Percentiles rank a stretch among this genome's conserved stretches.
These are phyloP conservation scores for Erebia aethiops DNA, from an alignment of 2,888 invertebrate genomes.

Conservation along the genomic window DNA sequence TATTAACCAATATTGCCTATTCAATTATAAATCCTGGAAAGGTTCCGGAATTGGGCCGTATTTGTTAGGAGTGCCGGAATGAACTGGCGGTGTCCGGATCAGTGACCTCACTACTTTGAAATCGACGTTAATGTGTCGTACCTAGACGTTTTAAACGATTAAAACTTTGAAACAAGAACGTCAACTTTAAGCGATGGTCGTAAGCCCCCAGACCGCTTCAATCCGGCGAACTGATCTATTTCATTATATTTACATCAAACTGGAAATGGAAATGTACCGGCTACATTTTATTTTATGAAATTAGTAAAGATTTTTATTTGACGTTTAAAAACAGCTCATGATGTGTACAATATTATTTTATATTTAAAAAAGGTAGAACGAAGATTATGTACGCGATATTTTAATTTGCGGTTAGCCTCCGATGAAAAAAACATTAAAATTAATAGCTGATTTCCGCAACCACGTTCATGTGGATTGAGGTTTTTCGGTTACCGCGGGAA, in stretches of 20 bases:
- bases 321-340: not conserved
- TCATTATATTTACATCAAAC: slow-evolving; percentile 12
- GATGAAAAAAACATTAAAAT: too few species aligned
- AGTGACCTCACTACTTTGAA: not conserved
- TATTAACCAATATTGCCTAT: slow-evolving; percentile 45
- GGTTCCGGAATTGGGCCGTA: slow-evolving; percentile 31
- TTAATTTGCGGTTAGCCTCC: not conserved
- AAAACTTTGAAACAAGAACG: too few species aligned
- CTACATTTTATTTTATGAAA: not conserved
- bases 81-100: slow-evolving; percentile 31
- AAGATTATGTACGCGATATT: not conserved
- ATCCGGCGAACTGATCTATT: slow-evolving; percentile 21
- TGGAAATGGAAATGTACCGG: slow-evolving; percentile 1
- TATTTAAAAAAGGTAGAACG: not conserved
- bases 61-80: slow-evolving; percentile 33
- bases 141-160: too few species aligned
- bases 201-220: slow-evolving; percentile 8
- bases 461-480: too few species aligned
- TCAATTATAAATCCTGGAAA: slow-evolving; percentile 42
- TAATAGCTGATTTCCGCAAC: too few species aligned
- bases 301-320: not conserved
- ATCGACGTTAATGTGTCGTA: too few species aligned
- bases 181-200: too few species aligned
- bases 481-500: too few species aligned
- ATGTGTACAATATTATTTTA: not conserved